These are phyloP conservation scores for Tonatia bakeri DNA, from an alignment of 2,113 vertebrate species.

Conservation along the genomic window DNA sequence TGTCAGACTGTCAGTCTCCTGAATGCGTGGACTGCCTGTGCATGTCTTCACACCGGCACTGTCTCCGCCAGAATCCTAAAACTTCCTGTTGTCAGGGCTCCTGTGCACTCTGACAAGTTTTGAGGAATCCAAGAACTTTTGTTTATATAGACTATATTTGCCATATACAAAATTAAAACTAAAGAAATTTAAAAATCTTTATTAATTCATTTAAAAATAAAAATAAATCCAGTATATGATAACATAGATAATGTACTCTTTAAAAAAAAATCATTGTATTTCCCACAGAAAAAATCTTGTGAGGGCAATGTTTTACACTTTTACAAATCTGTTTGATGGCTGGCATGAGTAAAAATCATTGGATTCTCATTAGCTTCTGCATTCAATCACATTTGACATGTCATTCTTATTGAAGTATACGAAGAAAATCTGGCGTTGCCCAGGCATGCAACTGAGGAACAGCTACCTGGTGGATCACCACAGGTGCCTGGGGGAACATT, in stretches of 20 bases:
- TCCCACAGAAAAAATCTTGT: neutral
- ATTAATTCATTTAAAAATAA: slow-evolving; percentile 4
- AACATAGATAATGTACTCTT: neutral
- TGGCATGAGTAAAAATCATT: neutral
- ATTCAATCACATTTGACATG: neutral
- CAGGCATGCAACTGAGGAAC: neutral
- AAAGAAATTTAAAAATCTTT: neutral
- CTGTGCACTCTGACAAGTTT: neutral
- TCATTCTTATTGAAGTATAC: neutral
- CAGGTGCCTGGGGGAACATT: fast-evolving
- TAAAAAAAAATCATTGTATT: neutral
- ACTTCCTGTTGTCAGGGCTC: neutral
- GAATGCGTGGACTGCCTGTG: neutral
- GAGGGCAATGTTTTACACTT: neutral
- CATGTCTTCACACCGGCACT: neutral
- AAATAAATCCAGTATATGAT: neutral
- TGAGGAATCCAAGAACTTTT: neutral
- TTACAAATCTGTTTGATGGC: neutral
- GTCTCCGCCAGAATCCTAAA: neutral
- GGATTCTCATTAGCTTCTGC: slow-evolving; percentile 8
- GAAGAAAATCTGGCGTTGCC: neutral
- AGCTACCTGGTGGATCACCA: neutral
- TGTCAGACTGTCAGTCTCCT: neutral
- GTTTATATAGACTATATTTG: neutral
- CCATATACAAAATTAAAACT: slow-evolving; percentile 1